Conservation (phyloP, 1,140 invertebrate species). For the Aphelenchoides besseyi region DNA sequence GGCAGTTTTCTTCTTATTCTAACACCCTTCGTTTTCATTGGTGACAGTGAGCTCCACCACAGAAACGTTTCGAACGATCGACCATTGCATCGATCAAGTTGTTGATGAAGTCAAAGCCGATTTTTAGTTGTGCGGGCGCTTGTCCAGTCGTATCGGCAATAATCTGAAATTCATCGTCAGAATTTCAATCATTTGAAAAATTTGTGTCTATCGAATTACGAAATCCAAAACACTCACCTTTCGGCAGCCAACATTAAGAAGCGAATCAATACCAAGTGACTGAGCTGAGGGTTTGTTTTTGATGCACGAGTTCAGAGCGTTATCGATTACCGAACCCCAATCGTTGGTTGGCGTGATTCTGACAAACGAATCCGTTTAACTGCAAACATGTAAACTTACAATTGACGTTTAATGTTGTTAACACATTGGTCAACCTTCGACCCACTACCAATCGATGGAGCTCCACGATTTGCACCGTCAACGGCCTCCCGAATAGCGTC, state of each 20-base stretch:
- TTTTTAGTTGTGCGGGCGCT: slow-evolving; percentile 57
- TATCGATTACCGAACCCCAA: slow-evolving; percentile 59
- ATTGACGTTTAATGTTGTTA: slow-evolving; percentile 57
- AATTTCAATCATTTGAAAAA: no score
- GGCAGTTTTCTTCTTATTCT: not conserved
- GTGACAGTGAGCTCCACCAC: slow-evolving; percentile 46
- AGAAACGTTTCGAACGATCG: slow-evolving; percentile 60
- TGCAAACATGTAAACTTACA: slow-evolving; percentile 39
- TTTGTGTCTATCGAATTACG: no score
- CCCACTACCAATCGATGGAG: slow-evolving; percentile 39
- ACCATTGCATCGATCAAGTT: slow-evolving; percentile 63
- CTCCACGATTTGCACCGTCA: slow-evolving; percentile 33
- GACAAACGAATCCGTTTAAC: slow-evolving; percentile 11
- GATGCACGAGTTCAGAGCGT: slow-evolving; percentile 58
- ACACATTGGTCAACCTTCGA: slow-evolving; percentile 60
- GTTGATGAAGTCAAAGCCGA: slow-evolving; percentile 62
- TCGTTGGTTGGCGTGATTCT: slow-evolving; percentile 61
- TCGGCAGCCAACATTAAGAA: slow-evolving; percentile 60
- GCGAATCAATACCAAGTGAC: slow-evolving; percentile 59
- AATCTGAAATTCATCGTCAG: slow-evolving; percentile 35
- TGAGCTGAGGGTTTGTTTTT: slow-evolving; percentile 59
- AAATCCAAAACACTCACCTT: slow-evolving; percentile 44
- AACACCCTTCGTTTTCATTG: slow-evolving; percentile 27
- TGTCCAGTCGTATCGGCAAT: slow-evolving; percentile 60
- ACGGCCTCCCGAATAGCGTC: slow-evolving; percentile 58